A percentile compares a stretch with the other conserved stretches of the same genome.
phyloP scores from a whole-genome alignment of 1,140 invertebrate species.

The Scaptomyza hsui region DNA sequence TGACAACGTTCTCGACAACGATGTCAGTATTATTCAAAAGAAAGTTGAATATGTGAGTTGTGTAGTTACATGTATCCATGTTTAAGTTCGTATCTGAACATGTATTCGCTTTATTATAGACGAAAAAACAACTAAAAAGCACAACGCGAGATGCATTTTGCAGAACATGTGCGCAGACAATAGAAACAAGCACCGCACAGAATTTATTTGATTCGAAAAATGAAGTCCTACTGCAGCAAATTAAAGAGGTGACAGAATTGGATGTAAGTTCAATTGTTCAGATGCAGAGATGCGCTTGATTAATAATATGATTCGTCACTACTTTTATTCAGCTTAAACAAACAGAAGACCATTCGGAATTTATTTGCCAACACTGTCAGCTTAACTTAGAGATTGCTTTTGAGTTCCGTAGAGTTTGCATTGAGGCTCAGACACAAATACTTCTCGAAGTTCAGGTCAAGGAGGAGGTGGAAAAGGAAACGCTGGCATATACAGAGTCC shows the following conservation, averaged over 20 bases:
- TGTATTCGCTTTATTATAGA: not conserved
- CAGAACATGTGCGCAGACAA: constrained; percentile 50
- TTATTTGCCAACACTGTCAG: constrained; percentile 44
- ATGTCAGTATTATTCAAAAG: not conserved
- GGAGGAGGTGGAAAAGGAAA: not conserved
- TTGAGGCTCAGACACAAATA: constrained; percentile 41
- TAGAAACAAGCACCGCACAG: constrained; percentile 9
- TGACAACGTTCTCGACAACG: not conserved
- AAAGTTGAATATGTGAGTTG: constrained; percentile 6
- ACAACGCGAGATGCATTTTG: constrained; percentile 15
- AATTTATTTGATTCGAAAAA: constrained; percentile 41
- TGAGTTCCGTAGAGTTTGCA: constrained; percentile 54
- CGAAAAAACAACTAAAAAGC: not conserved
- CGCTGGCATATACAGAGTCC: not conserved
- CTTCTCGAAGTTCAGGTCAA: constrained; percentile 24
- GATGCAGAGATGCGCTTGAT: not conserved
- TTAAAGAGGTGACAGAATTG: constrained; percentile 39
- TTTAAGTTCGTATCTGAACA: not conserved
- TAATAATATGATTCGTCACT: not conserved
- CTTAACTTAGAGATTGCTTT: constrained; percentile 43
- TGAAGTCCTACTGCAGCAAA: constrained; percentile 30
- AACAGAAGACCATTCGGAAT: constrained; percentile 31
- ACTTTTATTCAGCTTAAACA: constrained; percentile 23
- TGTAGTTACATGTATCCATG: not conserved
- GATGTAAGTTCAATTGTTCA: constrained; percentile 24